Percentiles rank a stretch among this genome's conserved stretches.
Conservation (phyloP, 2,113 vertebrate genomes). For the Sinocyclocheilus grahami region DNA sequence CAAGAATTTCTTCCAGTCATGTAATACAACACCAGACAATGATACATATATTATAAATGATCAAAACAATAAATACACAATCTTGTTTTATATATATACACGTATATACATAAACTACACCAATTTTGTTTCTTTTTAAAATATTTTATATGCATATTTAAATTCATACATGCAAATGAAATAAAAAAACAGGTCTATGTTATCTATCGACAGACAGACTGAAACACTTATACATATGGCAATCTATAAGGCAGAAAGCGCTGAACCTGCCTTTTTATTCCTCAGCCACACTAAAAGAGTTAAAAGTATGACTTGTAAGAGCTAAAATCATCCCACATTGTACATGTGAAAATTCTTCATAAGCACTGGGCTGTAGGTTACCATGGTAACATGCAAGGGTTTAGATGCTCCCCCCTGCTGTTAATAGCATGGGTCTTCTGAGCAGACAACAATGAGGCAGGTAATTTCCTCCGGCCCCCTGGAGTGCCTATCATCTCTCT, state of each 20-base stretch:
- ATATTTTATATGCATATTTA: no score
- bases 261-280: neutral
- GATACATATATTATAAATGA: neutral
- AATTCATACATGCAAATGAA: no score
- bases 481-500: conserved; percentile 61
- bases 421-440: conserved; percentile 48
- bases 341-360: conserved; percentile 40
- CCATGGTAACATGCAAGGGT: conserved; percentile 49
- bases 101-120: no score
- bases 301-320: neutral
- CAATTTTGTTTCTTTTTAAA: no score
- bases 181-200: no score
- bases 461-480: conserved; percentile 66
- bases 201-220: no score
- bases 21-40: conserved; percentile 11
- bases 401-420: conserved; percentile 49
- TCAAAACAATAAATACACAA: neutral
- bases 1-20: conserved; percentile 23
- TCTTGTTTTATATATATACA: no score
- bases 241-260: neutral
- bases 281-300: neutral
- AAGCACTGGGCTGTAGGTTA: conserved; percentile 33
- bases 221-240: no score
- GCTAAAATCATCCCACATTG: conserved; percentile 32
- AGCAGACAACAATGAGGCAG: conserved; percentile 65